Evolutionary conservation across 1,140 invertebrate genomes (phyloP).

Genomic region (Drosophila kikkawai): DNA sequence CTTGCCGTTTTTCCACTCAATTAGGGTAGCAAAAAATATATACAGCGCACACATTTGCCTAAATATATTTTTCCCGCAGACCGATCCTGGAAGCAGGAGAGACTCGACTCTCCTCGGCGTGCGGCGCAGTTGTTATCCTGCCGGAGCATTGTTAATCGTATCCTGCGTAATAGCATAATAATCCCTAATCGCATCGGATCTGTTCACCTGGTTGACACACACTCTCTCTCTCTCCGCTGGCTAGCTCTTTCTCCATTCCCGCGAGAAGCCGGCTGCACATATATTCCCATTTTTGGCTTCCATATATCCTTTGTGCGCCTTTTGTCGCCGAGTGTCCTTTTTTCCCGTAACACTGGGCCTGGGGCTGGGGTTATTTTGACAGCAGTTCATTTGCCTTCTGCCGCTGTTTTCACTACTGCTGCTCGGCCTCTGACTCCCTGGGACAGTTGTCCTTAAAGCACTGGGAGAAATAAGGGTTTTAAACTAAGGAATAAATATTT

Average conservation of each 20-base stretch:
- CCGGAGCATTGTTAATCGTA: slow-evolving; percentile 77
- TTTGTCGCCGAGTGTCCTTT: slow-evolving; percentile 59
- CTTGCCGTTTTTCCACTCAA: slow-evolving; percentile 70
- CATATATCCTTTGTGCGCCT: slow-evolving; percentile 64
- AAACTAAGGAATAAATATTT: too few species aligned
- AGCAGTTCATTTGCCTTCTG: slow-evolving; percentile 83
- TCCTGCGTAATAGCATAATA: slow-evolving; percentile 84
- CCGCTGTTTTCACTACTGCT: slow-evolving; percentile 29
- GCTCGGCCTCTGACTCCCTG: slow-evolving; percentile 15
- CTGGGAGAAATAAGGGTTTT: neutral
- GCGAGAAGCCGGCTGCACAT: slow-evolving; percentile 64
- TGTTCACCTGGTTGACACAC: slow-evolving; percentile 76
- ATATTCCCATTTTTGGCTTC: slow-evolving; percentile 51
- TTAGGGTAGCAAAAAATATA: slow-evolving; percentile 79
- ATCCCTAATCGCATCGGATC: slow-evolving; percentile 83
- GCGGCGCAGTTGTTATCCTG: slow-evolving; percentile 75
- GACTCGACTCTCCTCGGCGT: slow-evolving; percentile 31
- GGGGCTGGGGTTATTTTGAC: slow-evolving; percentile 80
- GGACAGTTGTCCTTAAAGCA: slow-evolving; percentile 56
- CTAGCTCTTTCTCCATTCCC: slow-evolving; percentile 2
- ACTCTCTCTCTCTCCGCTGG: slow-evolving; percentile 13
- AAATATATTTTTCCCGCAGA: slow-evolving; percentile 38
- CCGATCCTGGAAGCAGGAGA: slow-evolving; percentile 7
- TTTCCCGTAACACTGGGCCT: slow-evolving; percentile 29
- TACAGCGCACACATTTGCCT: slow-evolving; percentile 69